Conservation (phyloP, 2,888 invertebrate genomes). For the Doris montereyensis region DNA sequence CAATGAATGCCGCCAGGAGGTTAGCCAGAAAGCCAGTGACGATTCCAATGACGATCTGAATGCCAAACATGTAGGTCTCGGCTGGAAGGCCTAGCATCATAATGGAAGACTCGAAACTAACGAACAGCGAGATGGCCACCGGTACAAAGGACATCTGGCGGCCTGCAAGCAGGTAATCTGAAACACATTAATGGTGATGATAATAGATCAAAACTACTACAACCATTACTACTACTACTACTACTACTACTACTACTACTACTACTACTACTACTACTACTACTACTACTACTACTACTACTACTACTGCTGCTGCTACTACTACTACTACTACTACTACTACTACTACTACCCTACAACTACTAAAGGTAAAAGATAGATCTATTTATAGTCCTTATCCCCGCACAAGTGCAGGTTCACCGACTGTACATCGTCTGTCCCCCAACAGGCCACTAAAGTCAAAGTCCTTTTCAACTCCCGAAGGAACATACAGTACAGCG, state of each 20-base stretch:
- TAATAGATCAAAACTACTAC: too few species aligned
- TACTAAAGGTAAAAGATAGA: too few species aligned
- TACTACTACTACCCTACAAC: too few species aligned
- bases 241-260: too few species aligned
- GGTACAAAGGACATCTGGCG: slow-evolving; percentile 54
- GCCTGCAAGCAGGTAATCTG: slow-evolving; percentile 54
- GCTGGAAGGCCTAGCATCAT: slow-evolving; percentile 62
- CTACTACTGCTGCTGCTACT: slow-evolving; percentile 10
- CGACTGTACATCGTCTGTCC: neutral
- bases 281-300: neutral
- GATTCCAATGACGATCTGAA: slow-evolving; percentile 48
- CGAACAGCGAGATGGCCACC: slow-evolving; percentile 58
- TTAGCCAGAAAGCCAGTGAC: slow-evolving; percentile 51
- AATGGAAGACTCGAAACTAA: slow-evolving; percentile 62
- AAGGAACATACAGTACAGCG: too few species aligned
- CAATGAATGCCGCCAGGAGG: slow-evolving; percentile 48
- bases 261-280: neutral
- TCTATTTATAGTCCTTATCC: too few species aligned
- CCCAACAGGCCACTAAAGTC: too few species aligned
- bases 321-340: slow-evolving; percentile 1
- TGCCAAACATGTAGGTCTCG: slow-evolving; percentile 57
- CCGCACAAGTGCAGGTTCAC: too few species aligned
- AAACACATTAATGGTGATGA: neutral
- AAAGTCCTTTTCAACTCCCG: too few species aligned
- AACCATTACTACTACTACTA: too few species aligned